Evolutionary conservation across 2,113 vertebrate genomes (phyloP).

Genomic region (Eretmochelys imbricata): DNA sequence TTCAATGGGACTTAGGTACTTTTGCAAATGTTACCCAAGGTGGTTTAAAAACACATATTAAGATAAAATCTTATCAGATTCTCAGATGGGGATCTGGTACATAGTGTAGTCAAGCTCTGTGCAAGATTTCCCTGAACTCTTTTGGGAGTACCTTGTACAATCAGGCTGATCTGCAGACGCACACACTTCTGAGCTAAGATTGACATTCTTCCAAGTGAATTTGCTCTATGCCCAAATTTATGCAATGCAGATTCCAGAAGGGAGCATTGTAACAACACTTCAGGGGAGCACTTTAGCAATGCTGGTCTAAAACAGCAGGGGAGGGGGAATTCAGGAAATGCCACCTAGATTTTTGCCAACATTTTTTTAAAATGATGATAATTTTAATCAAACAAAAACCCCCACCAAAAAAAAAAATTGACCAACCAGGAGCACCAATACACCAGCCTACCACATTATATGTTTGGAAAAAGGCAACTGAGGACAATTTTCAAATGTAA

Average conservation of each 20-base stretch:
- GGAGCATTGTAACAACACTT: fast-evolving
- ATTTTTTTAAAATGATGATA: too few species aligned
- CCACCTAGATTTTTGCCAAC: not conserved
- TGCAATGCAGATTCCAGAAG: fast-evolving
- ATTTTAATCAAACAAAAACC: not conserved
- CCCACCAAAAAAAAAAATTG: not conserved
- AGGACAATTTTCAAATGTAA: not conserved
- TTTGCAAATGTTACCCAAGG: not conserved
- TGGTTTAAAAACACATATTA: not conserved
- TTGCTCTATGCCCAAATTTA: fast-evolving
- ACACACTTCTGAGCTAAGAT: not conserved
- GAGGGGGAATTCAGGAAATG: not conserved
- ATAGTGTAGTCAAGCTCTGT: not conserved
- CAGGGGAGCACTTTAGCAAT: fast-evolving
- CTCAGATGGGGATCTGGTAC: not conserved
- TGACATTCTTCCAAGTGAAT: not conserved
- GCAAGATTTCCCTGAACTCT: not conserved
- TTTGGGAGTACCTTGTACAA: not conserved
- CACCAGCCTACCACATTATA: not conserved
- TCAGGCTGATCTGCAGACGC: not conserved
- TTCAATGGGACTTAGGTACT: fast-evolving
- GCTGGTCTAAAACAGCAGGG: not conserved
- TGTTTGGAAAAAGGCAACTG: not conserved
- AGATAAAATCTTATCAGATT: not conserved
- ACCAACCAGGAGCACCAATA: not conserved